phyloP scores from a whole-genome alignment of 2,888 invertebrate species.

The Rhamnusium bicolor region DNA sequence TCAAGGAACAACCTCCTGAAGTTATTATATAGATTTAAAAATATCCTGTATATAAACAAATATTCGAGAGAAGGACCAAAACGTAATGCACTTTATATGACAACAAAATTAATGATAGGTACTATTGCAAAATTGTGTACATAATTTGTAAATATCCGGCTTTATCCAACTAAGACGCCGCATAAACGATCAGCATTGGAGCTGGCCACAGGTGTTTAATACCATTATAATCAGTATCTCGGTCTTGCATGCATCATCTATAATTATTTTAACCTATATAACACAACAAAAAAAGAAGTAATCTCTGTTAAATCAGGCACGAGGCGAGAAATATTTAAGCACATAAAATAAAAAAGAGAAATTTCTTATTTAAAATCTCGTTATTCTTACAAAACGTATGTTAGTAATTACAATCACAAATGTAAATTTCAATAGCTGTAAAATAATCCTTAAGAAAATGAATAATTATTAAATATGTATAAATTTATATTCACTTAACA shows the following conservation, averaged over 20 bases:
- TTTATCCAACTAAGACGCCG: not conserved
- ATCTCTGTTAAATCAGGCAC: constrained; percentile 36
- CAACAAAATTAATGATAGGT: not conserved
- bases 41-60: too few relatives aligned
- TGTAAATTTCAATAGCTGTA: constrained; percentile 29
- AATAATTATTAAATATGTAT: constrained; percentile 24
- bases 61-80: too few relatives aligned
- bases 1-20: too few relatives aligned
- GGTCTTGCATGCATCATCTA: constrained; percentile 34
- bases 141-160: constrained; percentile 13
- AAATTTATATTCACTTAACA: constrained; percentile 21
- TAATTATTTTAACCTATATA: constrained; percentile 44
- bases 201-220: constrained; percentile 1
- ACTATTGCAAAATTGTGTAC: not conserved
- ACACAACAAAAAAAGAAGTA: constrained; percentile 34
- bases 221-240: constrained; percentile 26
- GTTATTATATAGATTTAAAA: too few relatives aligned
- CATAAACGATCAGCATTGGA: not conserved
- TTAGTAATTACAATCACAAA: constrained; percentile 17
- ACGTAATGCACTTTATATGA: not conserved
- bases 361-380: constrained; percentile 29
- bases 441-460: constrained; percentile 33
- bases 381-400: constrained; percentile 33
- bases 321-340: constrained; percentile 29
- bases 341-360: constrained; percentile 32